Percentiles rank a stretch among this genome's conserved stretches.
These are phyloP conservation scores for Smithornis capensis DNA, from an alignment of 2,113 vertebrate species.

Conservation along the genomic window DNA sequence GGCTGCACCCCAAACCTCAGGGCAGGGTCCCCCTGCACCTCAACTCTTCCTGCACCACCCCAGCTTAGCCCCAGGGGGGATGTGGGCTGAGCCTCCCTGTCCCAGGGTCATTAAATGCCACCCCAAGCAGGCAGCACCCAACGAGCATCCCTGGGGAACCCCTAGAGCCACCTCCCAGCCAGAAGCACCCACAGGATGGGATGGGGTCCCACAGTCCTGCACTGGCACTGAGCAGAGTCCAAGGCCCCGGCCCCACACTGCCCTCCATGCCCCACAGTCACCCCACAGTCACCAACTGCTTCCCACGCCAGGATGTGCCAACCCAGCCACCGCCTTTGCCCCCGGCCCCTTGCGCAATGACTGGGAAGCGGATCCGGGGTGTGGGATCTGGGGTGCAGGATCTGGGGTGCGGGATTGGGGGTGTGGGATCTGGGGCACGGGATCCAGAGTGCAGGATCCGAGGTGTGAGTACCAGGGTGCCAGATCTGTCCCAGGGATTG, in stretches of 20 bases:
- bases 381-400: neutral
- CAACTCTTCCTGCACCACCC: neutral
- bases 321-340: neutral
- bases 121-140: neutral
- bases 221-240: neutral
- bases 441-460: neutral
- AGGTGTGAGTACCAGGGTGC: fast-evolving
- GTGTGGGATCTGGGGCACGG: neutral
- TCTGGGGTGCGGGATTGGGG: fast-evolving
- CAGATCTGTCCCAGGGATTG: too few species aligned
- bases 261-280: neutral
- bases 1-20: neutral
- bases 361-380: neutral
- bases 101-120: neutral
- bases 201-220: neutral
- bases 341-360: neutral
- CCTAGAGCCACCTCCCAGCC: neutral
- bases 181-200: neutral
- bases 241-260: fast-evolving
- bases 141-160: neutral
- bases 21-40: neutral
- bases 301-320: neutral
- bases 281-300: neutral
- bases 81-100: fast-evolving
- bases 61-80: neutral